Evolutionary conservation across 1,140 invertebrate species (phyloP), one percentile per base, ranked within the genome.

Genomic region (Drosophila santomea): DNA sequence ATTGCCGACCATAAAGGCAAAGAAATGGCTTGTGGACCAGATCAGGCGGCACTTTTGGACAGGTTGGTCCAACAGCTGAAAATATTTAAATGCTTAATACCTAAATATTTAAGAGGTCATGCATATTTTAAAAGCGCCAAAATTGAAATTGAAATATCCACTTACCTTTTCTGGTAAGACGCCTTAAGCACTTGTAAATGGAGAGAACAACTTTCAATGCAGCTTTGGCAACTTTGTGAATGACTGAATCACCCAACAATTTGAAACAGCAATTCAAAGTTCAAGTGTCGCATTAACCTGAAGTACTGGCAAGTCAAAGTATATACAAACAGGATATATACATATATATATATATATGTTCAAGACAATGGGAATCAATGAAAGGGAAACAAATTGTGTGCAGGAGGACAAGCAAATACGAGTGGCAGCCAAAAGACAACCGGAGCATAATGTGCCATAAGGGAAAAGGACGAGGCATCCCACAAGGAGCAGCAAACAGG

Each of bases 351-450:
- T 28, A 52, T 45, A 25, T 44, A 61, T 20, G 8, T 36, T 12
- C 39, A 55, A 56, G 38, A 77, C 61, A 56, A 66, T 54, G 50
- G 54, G 44, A 77, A 77, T 61, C 74, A 77, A 77, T 78, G 64
- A 69, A 62, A 77, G 61, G 63, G 74, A 77, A 78, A 69, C 63
- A 69, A 58, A 77, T 77, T 76, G 56, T 68, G 62, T 25, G 57
- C 64, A 51, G 47, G 44, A 76, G 72, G 61, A 76, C 72, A 76
- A 76, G 60, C 74, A 77, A 69, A 77, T 77, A 76, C 61, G 60
- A 77, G 64, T 71, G 64, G 56, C 74, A 69, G 52, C 45, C 62
- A 77, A 77, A 73, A 71, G 74, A 77, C 74, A 77, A 77, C 63
- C 74, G 64, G 64, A 67, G 69, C 60, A 62, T 77, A 77, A 77